Base-by-base conservation (phyloP, 2,113 vertebrate species). In the Nesoenas mayeri region DNA sequence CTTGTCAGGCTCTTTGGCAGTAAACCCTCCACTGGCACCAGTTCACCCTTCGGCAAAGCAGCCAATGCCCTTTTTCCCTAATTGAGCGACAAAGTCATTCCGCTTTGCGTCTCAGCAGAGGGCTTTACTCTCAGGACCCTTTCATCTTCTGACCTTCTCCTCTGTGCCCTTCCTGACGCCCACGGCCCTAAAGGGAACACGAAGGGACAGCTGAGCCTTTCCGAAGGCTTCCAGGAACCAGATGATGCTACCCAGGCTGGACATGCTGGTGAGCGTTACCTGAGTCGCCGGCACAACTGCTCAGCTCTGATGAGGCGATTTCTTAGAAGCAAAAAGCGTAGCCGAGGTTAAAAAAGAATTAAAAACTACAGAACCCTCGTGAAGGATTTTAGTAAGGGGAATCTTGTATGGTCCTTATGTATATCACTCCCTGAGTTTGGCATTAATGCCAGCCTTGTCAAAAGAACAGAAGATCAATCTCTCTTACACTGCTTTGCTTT, bases 141-240 rank as follows among this genome's bases (percentile, higher is more conserved):
- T 93, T 95, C 60, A 95, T 96, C 92, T 95, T 78, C 82, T 91
- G 90, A 93, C 90, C 86, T 92, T 89, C 95, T 91, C 81, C 54
- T 94, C 79, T 81, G 38, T 86, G 85, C 65, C 75, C 88, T 94
- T 94, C 83, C 78, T 91, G 58, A 73, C 86, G 78, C n/a, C 42
- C 3, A 12, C 58, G 48, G 57, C 56, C 75, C 92, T 84, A 71
- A 94, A 91, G 73, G 70, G 70, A 80, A 79, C 51, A 21, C 0
- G 42, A 64, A 87, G 53, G 24, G 40, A 31, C 50, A 70, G 53
- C 50, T 18, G 56, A 91, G 50, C 22, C 21, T 65, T 94, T 79
- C 58, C 85, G 38, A 70, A 96, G 73, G 42, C 17, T 88, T 80
- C 69, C 51, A 84, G 72, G 64, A 90, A 74, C 89, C 60, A 73